These are phyloP conservation scores for Diabrotica undecimpunctata DNA, from an alignment of 1,140 invertebrate species.

Conservation along the genomic window DNA sequence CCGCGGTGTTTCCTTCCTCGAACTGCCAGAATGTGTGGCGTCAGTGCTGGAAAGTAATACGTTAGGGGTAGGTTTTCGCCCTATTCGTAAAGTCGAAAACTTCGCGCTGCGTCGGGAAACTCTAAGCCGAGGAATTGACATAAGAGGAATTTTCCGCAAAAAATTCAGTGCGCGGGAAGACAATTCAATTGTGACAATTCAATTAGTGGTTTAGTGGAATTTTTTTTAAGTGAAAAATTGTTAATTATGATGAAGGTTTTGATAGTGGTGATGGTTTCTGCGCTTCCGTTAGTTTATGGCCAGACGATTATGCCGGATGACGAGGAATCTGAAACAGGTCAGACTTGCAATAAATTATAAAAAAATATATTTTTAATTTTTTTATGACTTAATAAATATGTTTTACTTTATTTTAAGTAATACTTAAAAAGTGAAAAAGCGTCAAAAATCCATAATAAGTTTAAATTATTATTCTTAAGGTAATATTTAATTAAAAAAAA, in stretches of 20 bases:
- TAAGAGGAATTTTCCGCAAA: neutral
- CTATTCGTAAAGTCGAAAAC: constrained; percentile 5
- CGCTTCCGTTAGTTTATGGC: constrained; percentile 17
- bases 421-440: neutral
- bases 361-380: too few relatives aligned
- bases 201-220: neutral
- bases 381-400: too few relatives aligned
- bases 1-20: constrained; percentile 29
- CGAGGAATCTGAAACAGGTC: constrained; percentile 27
- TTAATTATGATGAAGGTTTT: neutral
- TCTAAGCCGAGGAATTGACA: neutral
- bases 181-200: too few relatives aligned
- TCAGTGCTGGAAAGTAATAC: constrained; percentile 21
- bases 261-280: constrained; percentile 10
- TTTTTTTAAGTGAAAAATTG: neutral
- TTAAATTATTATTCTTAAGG: too few relatives aligned
- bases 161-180: neutral
- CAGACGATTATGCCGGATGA: constrained; percentile 25
- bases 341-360: constrained; percentile 2
- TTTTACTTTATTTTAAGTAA: too few relatives aligned
- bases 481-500: too few relatives aligned
- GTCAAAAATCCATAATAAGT: too few relatives aligned
- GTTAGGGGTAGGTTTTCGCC: constrained; percentile 20
- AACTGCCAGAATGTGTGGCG: constrained; percentile 26
- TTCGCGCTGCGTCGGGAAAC: constrained; percentile 12